Evolutionary conservation across 2,888 invertebrate genomes (phyloP).

Genomic region (Chirona hameri): DNA sequence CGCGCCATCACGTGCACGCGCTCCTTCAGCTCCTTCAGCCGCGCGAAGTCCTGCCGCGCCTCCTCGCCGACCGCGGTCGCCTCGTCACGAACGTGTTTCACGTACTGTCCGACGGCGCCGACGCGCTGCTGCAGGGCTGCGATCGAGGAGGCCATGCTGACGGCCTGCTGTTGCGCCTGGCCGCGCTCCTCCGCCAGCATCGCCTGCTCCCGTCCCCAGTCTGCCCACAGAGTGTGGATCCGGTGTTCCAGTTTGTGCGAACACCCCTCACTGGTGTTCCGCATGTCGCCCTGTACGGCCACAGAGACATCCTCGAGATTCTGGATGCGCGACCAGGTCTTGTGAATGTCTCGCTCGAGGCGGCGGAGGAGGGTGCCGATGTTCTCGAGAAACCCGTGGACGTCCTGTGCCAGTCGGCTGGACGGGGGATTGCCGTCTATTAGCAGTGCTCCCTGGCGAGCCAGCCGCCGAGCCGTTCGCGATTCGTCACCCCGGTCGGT

Average conservation of each 20-base stretch:
- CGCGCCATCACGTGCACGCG: not conserved
- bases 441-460: not conserved
- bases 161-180: not conserved
- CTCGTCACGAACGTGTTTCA: not conserved
- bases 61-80: not conserved
- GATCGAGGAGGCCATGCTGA: not conserved
- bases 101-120: not conserved
- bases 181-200: not conserved
- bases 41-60: not conserved
- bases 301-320: not conserved
- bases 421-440: not conserved
- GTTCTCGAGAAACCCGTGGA: conserved; percentile 8
- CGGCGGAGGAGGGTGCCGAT: not conserved
- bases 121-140: not conserved
- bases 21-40: not conserved
- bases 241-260: not conserved
- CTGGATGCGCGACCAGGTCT: not conserved
- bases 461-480: not conserved
- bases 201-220: not conserved
- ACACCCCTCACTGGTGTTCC: not conserved
- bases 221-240: not conserved
- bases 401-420: not conserved
- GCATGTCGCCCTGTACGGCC: not conserved
- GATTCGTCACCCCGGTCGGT: no score
- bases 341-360: conserved; percentile 3